A percentile compares a stretch with the other conserved stretches of the same genome.
phyloP scores from a whole-genome alignment of 1,140 invertebrate genomes.

The Papilio dardanus region DNA sequence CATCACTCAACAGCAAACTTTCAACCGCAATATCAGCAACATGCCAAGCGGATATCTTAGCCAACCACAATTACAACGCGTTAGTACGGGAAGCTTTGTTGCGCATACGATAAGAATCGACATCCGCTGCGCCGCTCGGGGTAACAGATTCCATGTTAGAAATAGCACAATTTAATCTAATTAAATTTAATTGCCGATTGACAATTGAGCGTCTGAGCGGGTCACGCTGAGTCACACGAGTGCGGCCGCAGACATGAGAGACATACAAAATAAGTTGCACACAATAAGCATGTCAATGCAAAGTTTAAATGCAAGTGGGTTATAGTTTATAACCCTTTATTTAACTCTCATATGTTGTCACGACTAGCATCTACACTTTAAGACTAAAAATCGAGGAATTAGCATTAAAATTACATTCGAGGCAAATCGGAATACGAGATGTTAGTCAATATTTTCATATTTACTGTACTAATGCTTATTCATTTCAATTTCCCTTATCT shows the following conservation, averaged over 20 bases:
- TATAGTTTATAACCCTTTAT: background rate
- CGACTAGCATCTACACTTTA: no score
- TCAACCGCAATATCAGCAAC: slow-evolving; percentile 30
- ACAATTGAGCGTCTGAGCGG: slow-evolving; percentile 69
- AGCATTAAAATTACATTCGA: slow-evolving; percentile 85
- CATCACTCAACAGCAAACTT: background rate
- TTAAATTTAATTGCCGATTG: slow-evolving; percentile 77
- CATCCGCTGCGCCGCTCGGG: slow-evolving; percentile 56
- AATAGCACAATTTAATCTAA: slow-evolving; percentile 78
- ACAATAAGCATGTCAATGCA: background rate
- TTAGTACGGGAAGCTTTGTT: slow-evolving; percentile 49
- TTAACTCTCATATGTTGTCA: background rate
- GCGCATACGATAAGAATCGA: slow-evolving; percentile 65
- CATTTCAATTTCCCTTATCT: background rate
- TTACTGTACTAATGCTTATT: background rate
- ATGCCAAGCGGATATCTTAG: slow-evolving; percentile 32
- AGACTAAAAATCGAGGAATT: no score
- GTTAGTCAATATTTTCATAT: background rate
- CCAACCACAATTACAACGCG: background rate
- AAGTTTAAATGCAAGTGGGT: background rate
- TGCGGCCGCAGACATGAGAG: slow-evolving; percentile 46
- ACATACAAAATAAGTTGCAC: slow-evolving; percentile 62
- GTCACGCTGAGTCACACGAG: slow-evolving; percentile 63
- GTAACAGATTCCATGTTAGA: slow-evolving; percentile 64
- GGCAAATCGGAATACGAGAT: background rate